Conservation (phyloP, 2,113 vertebrate species). For the Hydropotes inermis region DNA sequence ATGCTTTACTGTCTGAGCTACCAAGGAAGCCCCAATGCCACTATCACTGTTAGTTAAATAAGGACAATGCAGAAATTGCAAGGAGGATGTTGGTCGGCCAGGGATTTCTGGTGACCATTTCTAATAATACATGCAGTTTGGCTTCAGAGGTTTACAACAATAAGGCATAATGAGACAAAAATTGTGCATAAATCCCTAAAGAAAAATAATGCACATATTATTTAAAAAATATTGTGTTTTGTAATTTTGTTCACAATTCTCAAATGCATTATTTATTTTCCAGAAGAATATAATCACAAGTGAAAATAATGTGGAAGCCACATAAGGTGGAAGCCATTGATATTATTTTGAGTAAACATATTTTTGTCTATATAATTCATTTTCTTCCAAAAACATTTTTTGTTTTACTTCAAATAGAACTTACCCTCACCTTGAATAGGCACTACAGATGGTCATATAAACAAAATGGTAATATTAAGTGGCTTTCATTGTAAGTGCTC, state of each 20-base stretch:
- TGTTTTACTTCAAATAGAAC: neutral
- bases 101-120: conserved; percentile 65
- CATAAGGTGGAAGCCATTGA: neutral
- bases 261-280: neutral
- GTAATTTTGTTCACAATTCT: conserved; percentile 36
- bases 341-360: conserved; percentile 42
- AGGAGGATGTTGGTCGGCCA: conserved; percentile 19
- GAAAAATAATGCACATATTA: conserved; percentile 58
- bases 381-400: conserved; percentile 28
- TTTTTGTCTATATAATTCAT: conserved; percentile 32
- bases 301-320: neutral
- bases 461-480: neutral
- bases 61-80: conserved; percentile 22
- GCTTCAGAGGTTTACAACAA: conserved; percentile 56
- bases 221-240: conserved; percentile 33
- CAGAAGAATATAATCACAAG: neutral
- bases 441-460: neutral
- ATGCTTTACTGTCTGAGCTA: neutral
- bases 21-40: neutral
- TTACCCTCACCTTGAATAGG: neutral
- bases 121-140: conserved; percentile 75
- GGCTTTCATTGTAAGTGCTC: neutral
- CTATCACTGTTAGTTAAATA: conserved; percentile 53
- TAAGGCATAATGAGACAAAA: conserved; percentile 69
- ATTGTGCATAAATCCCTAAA: conserved; percentile 31